Evolutionary conservation across 2,113 vertebrate species (phyloP), one percentile per base, ranked within the genome.

Genomic region (Psephotus haematonotus): DNA sequence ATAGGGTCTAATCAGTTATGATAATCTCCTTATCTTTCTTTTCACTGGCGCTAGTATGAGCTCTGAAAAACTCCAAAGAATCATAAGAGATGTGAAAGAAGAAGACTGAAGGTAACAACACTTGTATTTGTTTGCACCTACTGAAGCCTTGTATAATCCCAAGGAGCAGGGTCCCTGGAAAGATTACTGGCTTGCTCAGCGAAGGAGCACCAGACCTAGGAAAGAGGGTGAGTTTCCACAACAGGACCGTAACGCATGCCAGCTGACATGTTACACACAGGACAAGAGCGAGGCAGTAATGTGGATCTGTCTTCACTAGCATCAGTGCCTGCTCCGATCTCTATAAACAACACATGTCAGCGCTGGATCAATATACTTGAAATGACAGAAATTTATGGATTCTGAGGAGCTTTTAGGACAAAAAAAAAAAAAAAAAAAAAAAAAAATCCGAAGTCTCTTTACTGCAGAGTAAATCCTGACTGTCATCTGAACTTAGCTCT

Each of bases 331-430:
- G 55, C 85, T 95, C 55, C n/a, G 57, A 27, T 71, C 72, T 75
- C 77, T 57, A 46, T 62, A 87, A 95, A 96, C 86, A 95, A 96
- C 78, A 80, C 82, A 91, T 95, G 90, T 89, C 94, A 94, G 44
- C 41, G 2, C 74, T 79, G 77, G 77, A 93, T 96, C 95, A 81
- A 94, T 96, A 84, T 4, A 93, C 86, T 91, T 81, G 84, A 92
- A 89, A 93, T 95, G 93, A 96, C 94, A 96, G 89, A 7, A 2
- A 52, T 82, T 91, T 87, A 95, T 91, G 86, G 93, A 97, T 97
- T 91, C 60, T 89, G 65, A 97, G 50, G 29, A 68, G 81, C 81
- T 97, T 95, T 93, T 74, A 93, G 10, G 35, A 41, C 19, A 57
- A 78, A 94, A 64, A 39, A n/a, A 9, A 77, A 41, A 37, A 23